A percentile compares a stretch with the other conserved stretches of the same genome.
Evolutionary conservation across 1,140 invertebrate genomes (phyloP).

Genomic region (Achroia grisella): DNA sequence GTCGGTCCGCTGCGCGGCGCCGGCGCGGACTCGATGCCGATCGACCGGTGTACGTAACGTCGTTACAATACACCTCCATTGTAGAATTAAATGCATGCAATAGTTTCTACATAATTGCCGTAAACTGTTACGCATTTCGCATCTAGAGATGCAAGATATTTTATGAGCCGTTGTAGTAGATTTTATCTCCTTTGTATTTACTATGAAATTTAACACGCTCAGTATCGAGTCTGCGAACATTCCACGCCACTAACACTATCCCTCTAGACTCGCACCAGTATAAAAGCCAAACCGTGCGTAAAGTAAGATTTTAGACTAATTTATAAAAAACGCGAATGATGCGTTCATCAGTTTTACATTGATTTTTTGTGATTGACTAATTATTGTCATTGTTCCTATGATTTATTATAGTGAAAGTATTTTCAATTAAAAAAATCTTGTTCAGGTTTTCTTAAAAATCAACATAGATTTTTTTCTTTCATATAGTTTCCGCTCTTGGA

Average conservation of each 20-base stretch:
- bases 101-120: no score
- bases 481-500: constrained; percentile 38
- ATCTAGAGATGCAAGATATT: no score
- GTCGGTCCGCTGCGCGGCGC: constrained; percentile 30
- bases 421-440: constrained; percentile 56
- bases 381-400: constrained; percentile 72
- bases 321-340: constrained; percentile 56
- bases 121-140: no score
- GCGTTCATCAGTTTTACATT: constrained; percentile 61
- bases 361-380: constrained; percentile 70
- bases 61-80: not conserved
- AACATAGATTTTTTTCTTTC: constrained; percentile 59
- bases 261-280: constrained; percentile 66
- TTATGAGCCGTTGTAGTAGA: no score
- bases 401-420: constrained; percentile 51
- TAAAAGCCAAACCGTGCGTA: constrained; percentile 66
- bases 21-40: constrained; percentile 17
- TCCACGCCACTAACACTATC: constrained; percentile 31
- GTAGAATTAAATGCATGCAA: no score
- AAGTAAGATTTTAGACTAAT: constrained; percentile 64
- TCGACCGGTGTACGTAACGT: not conserved
- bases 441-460: constrained; percentile 70
- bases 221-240: not conserved
- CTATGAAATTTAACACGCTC: no score
- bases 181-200: no score